Evolutionary conservation across 1,140 invertebrate species (phyloP).

Genomic region (Drosophila murphyi): DNA sequence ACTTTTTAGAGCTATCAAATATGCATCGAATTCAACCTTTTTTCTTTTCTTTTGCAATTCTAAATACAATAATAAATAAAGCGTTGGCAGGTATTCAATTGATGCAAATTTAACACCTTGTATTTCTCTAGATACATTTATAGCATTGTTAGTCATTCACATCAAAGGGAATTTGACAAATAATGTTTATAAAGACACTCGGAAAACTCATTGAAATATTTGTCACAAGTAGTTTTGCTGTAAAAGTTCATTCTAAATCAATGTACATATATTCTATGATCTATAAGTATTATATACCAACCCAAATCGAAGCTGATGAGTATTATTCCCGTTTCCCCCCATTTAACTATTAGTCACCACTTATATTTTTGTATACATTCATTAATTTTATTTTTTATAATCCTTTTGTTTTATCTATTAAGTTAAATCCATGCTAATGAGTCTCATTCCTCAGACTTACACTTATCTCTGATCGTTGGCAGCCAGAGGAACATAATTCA

Average conservation of each 20-base stretch:
- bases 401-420: neutral
- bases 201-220: too few relatives aligned
- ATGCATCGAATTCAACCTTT: too few relatives aligned
- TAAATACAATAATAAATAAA: too few relatives aligned
- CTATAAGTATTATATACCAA: neutral
- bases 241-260: too few relatives aligned
- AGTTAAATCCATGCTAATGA: neutral
- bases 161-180: neutral
- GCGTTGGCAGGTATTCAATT: neutral
- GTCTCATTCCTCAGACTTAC: neutral
- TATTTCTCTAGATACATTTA: neutral
- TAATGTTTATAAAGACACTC: neutral
- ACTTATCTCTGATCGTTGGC: conserved; percentile 36
- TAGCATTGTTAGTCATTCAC: neutral
- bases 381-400: neutral
- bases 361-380: too few relatives aligned
- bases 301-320: neutral
- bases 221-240: too few relatives aligned
- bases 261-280: too few relatives aligned
- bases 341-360: conserved; percentile 1
- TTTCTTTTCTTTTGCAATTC: too few relatives aligned
- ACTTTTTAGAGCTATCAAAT: too few relatives aligned
- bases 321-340: too few relatives aligned
- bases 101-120: neutral
- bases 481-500: conserved; percentile 17